Evolutionary conservation across 2,888 invertebrate genomes (phyloP).

Genomic region (Dicroscelio sp.): DNA sequence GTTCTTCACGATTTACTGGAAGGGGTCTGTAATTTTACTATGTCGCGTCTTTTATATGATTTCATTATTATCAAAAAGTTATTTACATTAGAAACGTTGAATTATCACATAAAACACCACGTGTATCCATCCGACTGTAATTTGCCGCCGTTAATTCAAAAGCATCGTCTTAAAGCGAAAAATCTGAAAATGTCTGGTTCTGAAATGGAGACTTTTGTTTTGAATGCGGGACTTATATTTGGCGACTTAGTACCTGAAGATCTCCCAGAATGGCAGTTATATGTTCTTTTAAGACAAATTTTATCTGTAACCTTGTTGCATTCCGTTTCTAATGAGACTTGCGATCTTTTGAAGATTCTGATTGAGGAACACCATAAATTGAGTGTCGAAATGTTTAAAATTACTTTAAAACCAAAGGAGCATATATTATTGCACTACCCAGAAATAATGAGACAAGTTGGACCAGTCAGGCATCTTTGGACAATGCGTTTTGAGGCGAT

Average conservation of each 20-base stretch:
- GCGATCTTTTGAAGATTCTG: conserved; percentile 60
- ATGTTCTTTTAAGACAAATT: conserved; percentile 49
- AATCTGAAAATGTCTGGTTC: conserved; percentile 77
- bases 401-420: conserved; percentile 75
- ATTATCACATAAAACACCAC: conserved; percentile 50
- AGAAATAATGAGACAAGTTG: conserved; percentile 50
- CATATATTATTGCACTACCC: conserved; percentile 61
- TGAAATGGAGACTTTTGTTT: conserved; percentile 63
- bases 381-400: conserved; percentile 55
- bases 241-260: conserved; percentile 55
- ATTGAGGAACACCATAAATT: conserved; percentile 32
- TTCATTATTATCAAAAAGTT: conserved; percentile 25
- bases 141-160: conserved; percentile 75
- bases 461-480: conserved; percentile 33
- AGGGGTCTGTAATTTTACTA: conserved; percentile 49
- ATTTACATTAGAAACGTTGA: conserved; percentile 48
- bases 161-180: conserved; percentile 36
- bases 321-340: conserved; percentile 35
- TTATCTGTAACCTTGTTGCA: conserved; percentile 28
- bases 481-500: conserved; percentile 54
- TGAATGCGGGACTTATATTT: conserved; percentile 50
- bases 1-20: conserved; percentile 56
- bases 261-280: conserved; percentile 41
- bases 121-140: conserved; percentile 60
- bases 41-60: conserved; percentile 24